Percentiles rank a stretch among this genome's conserved stretches.
Conservation (phyloP, 2,888 invertebrate species). For the Deroplatys truncata region DNA sequence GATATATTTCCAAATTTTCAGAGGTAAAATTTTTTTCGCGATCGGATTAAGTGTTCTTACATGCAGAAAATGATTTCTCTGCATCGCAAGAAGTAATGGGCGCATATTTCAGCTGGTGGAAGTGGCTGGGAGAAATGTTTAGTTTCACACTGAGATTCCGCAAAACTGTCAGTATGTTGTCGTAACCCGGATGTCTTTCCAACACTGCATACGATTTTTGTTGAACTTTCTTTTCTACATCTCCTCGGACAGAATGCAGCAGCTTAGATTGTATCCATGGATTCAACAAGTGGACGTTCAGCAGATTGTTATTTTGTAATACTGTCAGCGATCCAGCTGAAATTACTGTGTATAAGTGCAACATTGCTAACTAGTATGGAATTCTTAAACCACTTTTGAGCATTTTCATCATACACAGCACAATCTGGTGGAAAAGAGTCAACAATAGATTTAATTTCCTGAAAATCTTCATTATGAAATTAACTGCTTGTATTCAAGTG, state of each 20-base stretch:
- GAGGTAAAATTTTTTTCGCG: background rate
- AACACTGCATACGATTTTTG: background rate
- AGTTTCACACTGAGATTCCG: too few species aligned
- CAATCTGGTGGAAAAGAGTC: background rate
- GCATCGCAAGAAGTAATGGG: background rate
- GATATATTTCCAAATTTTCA: constrained; percentile 2
- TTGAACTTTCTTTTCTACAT: background rate
- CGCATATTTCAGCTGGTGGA: background rate
- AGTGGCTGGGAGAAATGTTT: too few species aligned
- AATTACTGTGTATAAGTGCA: background rate
- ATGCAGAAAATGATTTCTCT: constrained; percentile 15
- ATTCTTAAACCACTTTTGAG: background rate
- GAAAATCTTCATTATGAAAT: constrained; percentile 29
- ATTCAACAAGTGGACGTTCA: too few species aligned
- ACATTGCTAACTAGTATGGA: background rate
- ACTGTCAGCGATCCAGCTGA: background rate
- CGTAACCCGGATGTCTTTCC: background rate
- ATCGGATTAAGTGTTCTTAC: background rate
- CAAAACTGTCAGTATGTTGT: too few species aligned
- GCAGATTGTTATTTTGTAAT: background rate
- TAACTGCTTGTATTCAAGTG: constrained; percentile 37
- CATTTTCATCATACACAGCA: background rate
- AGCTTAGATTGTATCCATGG: background rate
- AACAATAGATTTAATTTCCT: background rate
- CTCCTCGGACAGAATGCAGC: background rate